A percentile compares a stretch with the other conserved stretches of the same genome.
Evolutionary conservation across 2,113 vertebrate genomes (phyloP).

Genomic region (Pionites leucogaster): DNA sequence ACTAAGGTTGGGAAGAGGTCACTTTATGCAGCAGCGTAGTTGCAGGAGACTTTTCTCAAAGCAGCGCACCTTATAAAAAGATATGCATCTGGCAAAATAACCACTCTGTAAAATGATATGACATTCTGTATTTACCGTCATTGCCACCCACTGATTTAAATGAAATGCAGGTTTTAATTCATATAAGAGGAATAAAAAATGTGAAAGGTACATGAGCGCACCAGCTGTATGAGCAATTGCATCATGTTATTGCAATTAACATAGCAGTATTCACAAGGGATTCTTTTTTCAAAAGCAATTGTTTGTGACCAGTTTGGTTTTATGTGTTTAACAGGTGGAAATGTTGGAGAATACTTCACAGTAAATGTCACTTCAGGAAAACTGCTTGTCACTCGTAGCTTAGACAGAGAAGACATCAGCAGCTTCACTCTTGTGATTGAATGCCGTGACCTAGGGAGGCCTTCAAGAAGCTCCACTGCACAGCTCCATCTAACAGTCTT

Average conservation of each 20-base stretch:
- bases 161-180: conserved; percentile 49
- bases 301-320: neutral
- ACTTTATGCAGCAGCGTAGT: neutral
- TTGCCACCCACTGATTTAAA: conserved; percentile 18
- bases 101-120: conserved; percentile 3
- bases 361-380: conserved; percentile 82
- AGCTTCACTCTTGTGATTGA: conserved; percentile 84
- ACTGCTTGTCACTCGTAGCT: conserved; percentile 75
- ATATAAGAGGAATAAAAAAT: neutral
- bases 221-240: neutral
- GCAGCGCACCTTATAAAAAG: neutral
- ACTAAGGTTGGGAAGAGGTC: neutral
- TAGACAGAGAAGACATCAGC: conserved; percentile 85
- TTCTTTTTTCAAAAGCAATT: neutral
- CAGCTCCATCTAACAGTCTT: conserved; percentile 80
- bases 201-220: neutral
- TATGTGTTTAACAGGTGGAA: conserved; percentile 77
- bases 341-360: conserved; percentile 78
- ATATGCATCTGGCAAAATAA: neutral
- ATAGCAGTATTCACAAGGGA: neutral
- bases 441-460: conserved; percentile 80
- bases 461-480: conserved; percentile 71
- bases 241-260: conserved; percentile 15
- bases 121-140: conserved; percentile 1
- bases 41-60: neutral